Evolutionary conservation across 2,113 vertebrate species (phyloP).

Genomic region (Trinectes maculatus): DNA sequence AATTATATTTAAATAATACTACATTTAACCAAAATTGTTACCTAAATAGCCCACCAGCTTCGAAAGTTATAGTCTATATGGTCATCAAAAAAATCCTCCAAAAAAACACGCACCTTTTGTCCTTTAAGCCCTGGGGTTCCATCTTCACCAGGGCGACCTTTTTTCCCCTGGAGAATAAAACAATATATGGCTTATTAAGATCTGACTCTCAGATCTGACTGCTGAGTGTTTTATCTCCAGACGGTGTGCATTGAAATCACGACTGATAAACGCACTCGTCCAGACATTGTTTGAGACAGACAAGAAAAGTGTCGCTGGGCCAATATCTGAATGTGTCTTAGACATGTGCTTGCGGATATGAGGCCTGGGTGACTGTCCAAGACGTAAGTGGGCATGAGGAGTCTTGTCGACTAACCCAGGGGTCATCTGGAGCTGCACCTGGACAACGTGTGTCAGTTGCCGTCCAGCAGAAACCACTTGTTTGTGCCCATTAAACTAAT

Average conservation of each 20-base stretch:
- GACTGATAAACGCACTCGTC: not conserved
- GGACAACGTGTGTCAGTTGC: conserved; percentile 46
- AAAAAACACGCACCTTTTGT: conserved; percentile 82
- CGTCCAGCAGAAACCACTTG: conserved; percentile 28
- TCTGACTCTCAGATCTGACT: no score
- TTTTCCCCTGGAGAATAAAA: conserved; percentile 86
- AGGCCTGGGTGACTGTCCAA: conserved; percentile 18
- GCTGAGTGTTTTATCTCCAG: conserved; percentile 8
- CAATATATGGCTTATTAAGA: conserved; percentile 38
- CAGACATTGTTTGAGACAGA: conserved; percentile 3
- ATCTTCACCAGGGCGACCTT: conserved; percentile 87
- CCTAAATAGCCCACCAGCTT: conserved; percentile 4
- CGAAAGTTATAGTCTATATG: conserved; percentile 14
- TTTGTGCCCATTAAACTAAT: conserved; percentile 69
- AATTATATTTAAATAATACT: not conserved
- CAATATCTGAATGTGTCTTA: conserved; percentile 16
- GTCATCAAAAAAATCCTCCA: conserved; percentile 38
- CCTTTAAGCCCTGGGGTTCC: conserved; percentile 86
- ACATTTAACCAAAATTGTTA: no score
- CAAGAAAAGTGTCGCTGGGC: not conserved
- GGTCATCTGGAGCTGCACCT: conserved; percentile 68
- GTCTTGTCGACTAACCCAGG: conserved; percentile 48
- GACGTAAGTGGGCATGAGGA: conserved; percentile 38
- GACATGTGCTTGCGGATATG: conserved; percentile 17
- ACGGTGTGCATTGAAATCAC: not conserved